A percentile compares a stretch with the other conserved stretches of the same genome.
Conservation (phyloP, 1,140 invertebrate species). For the Drosophila pectinifera region DNA sequence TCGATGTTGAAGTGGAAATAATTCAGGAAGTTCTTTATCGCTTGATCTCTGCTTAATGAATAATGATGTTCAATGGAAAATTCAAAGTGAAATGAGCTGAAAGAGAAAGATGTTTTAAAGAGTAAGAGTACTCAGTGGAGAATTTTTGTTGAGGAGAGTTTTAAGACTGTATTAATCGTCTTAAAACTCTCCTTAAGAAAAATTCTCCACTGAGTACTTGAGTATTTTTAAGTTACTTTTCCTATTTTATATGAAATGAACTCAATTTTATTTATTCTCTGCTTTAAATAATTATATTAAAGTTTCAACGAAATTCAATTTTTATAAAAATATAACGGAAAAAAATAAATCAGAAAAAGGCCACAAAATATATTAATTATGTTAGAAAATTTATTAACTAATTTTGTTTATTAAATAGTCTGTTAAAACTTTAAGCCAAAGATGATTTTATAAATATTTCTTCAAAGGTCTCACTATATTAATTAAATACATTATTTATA, state of each 20-base stretch:
- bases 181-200: not conserved
- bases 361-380: no score
- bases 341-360: no score
- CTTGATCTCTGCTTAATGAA: slow-evolving; percentile 27
- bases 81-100: slow-evolving; percentile 20
- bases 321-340: no score
- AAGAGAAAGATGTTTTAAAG: not conserved
- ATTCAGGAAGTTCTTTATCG: slow-evolving; percentile 48
- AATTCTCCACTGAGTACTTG: not conserved
- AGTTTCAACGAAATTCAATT: no score
- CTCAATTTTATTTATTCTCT: no score
- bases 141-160: not conserved
- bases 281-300: no score
- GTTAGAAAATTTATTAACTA: no score
- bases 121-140: slow-evolving; percentile 1
- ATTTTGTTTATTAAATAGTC: no score
- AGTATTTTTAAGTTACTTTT: no score
- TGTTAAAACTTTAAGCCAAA: no score
- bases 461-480: not conserved
- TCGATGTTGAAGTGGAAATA: slow-evolving; percentile 35
- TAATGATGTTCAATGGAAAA: slow-evolving; percentile 17
- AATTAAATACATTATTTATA: not conserved
- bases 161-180: no score
- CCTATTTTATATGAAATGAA: no score
- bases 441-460: not conserved